Evolutionary conservation across 2,888 invertebrate genomes (phyloP).

Genomic region (Glyphotaelius pellucidus): DNA sequence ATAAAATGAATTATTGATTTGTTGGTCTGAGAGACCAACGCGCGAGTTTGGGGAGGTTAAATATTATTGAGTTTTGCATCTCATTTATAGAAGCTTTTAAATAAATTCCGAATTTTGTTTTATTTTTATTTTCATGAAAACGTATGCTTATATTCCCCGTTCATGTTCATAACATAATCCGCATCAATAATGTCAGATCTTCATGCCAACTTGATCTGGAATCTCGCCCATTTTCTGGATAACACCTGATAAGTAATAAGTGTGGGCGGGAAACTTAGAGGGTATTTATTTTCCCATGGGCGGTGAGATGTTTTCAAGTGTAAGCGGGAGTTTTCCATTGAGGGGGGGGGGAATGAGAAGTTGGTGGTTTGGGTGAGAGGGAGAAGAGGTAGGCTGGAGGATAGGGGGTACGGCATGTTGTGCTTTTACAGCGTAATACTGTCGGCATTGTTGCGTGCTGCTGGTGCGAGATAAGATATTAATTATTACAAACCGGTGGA

Average conservation of each 20-base stretch:
- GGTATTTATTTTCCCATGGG: conserved; percentile 8
- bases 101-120: background rate
- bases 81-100: background rate
- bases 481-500: conserved; percentile 74
- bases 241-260: background rate
- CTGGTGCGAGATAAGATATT: conserved; percentile 74
- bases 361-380: conserved; percentile 4
- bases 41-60: too few relatives aligned
- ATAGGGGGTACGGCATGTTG: conserved; percentile 54
- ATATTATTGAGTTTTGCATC: background rate
- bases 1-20: too few relatives aligned
- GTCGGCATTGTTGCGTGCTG: conserved; percentile 71
- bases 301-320: conserved; percentile 17
- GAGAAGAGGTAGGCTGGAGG: background rate
- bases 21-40: too few relatives aligned
- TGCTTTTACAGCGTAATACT: conserved; percentile 62
- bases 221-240: background rate
- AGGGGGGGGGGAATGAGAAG: background rate
- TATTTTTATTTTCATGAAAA: background rate
- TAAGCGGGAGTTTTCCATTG: conserved; percentile 35
- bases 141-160: background rate
- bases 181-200: background rate
- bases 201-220: background rate
- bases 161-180: background rate
- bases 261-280: background rate